Base-by-base conservation (phyloP, 92 coral and sea anemone species). In the Epizoanthus fatuus region DNA sequence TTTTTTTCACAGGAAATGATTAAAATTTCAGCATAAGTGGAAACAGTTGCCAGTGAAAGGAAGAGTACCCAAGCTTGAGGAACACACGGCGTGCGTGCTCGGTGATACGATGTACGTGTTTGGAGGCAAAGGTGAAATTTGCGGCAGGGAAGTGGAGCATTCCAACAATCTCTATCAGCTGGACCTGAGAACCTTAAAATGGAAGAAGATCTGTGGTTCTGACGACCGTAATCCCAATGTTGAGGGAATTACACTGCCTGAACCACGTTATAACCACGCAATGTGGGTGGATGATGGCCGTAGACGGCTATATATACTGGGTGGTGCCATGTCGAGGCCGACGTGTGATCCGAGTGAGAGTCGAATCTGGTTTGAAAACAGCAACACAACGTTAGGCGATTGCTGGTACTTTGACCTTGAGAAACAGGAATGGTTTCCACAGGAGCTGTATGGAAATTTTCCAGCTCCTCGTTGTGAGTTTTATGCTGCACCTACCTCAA, bases 201-300 rank as follows among this genome's bases (percentile, higher is more conserved):
- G 69, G 69, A 63, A 63, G 5, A 63, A 42, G 53, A 32, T 74
- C 66, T 54, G 59, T 17, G 80, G 80, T 3, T 47, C 80, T 4
- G 59, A 74, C 19, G 80, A 74, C 80, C 80, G 80, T 7, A 74
- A 74, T 53, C 80, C 80, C 3, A 45, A 17, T 54, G 80, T 74
- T 20, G 80, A 74, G 19, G 80, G 80, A 74, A 12, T 74, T 47
- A 38, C 55, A 3, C 65, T 74, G 4, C 80, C 80, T 0, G 80
- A 74, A 38, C 80, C 80, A 16, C 59, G 80, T 5, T 74, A 74
- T 25, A 74, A 74, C 37, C 80, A 74, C 14, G 80, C 63, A 19
- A 74, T 74, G 80, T 74, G 80, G 80, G 13, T 35, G 8, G 80
- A 74, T 9, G 37, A 47, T 13, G 7, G 29, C 44, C 19, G 37